phyloP scores from a whole-genome alignment of 2,888 invertebrate genomes.

The Leptarthrus brevirostris region DNA sequence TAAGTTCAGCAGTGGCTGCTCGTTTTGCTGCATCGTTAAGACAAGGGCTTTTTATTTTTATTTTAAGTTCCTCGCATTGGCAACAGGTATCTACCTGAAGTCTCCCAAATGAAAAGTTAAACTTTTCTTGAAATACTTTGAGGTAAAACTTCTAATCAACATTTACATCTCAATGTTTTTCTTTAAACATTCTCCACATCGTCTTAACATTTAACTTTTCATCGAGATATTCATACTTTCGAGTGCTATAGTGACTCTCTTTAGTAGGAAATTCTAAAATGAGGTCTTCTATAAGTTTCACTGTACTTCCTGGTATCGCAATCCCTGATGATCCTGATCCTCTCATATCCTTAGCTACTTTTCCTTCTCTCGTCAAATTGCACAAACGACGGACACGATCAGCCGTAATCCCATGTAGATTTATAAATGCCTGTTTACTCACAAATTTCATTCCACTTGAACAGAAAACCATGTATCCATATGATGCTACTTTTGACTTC shows the following conservation, averaged over 20 bases:
- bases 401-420: too few relatives aligned
- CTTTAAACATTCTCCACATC: background rate
- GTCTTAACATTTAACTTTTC: background rate
- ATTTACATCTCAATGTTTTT: background rate
- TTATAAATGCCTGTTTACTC: too few relatives aligned
- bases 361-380: too few relatives aligned
- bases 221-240: too few relatives aligned
- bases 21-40: background rate
- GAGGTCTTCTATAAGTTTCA: background rate
- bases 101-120: background rate
- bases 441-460: too few relatives aligned
- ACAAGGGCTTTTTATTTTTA: background rate
- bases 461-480: too few relatives aligned
- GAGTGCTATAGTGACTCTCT: background rate
- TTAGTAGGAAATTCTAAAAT: background rate
- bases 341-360: too few relatives aligned
- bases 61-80: background rate
- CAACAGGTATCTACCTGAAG: background rate
- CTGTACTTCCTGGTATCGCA: too few relatives aligned
- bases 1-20: background rate
- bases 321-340: background rate
- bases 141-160: background rate
- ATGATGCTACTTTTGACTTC: too few relatives aligned
- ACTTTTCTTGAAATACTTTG: background rate
- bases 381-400: too few relatives aligned